Conservation (phyloP, 2,797 vertebrate genomes). For the Tokudaia muenninki region DNA sequence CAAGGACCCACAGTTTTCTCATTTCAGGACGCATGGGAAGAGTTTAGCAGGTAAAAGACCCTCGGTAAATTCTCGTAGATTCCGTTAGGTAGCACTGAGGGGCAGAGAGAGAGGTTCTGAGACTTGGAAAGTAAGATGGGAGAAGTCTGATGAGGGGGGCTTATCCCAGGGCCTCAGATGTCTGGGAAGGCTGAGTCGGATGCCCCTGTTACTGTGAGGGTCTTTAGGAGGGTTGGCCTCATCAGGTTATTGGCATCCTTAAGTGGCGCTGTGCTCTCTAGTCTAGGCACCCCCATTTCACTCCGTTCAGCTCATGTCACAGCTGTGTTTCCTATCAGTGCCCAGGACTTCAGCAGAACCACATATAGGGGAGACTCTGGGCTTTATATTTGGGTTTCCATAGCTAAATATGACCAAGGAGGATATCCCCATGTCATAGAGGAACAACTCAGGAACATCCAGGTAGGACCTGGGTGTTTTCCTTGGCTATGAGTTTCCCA, state of each 20-base stretch:
- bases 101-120: neutral
- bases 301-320: neutral
- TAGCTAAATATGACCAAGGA: neutral
- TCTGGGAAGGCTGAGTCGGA: neutral
- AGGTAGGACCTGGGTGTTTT: neutral
- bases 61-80: neutral
- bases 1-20: neutral
- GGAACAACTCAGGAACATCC: neutral
- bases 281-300: neutral
- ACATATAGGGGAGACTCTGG: neutral
- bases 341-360: neutral
- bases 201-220: neutral
- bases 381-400: neutral
- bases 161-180: neutral
- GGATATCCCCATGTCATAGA: neutral
- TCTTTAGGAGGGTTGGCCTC: neutral
- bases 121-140: neutral
- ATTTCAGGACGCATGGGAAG: neutral
- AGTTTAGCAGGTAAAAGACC: neutral
- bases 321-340: constrained; percentile 4
- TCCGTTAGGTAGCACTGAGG: neutral
- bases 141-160: neutral
- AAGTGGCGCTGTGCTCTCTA: neutral
- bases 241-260: neutral
- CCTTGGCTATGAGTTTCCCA: neutral